Percentiles rank a stretch among this genome's conserved stretches.
phyloP scores from a whole-genome alignment of 2,113 vertebrate species.

The Peromyscus maniculatus region DNA sequence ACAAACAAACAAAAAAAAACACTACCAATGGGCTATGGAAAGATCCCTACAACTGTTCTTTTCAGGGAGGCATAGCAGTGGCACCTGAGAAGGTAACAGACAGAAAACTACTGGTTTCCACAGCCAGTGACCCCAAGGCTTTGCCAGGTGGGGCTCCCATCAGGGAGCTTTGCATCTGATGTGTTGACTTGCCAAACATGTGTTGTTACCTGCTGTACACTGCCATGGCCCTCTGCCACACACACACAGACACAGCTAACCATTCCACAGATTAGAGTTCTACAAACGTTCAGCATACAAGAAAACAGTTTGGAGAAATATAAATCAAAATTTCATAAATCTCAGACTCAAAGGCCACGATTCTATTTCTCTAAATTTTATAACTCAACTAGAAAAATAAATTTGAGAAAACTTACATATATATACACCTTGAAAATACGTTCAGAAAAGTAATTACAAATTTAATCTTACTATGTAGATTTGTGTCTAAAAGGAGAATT shows the following conservation, averaged over 20 bases:
- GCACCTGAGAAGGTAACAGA: too few relatives aligned
- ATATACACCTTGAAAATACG: constrained; percentile 24
- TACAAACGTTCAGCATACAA: background rate
- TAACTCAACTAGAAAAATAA: constrained; percentile 51
- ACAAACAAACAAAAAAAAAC: too few relatives aligned
- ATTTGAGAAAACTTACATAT: constrained; percentile 20
- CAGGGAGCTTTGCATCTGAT: too few relatives aligned
- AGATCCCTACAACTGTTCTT: too few relatives aligned
- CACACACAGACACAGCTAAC: fast-evolving
- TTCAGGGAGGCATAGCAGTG: too few relatives aligned
- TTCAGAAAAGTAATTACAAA: constrained; percentile 62
- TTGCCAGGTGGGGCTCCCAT: too few relatives aligned
- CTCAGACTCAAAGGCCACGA: background rate
- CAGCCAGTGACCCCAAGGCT: too few relatives aligned
- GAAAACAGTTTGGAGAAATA: constrained; percentile 22
- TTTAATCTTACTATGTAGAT: background rate
- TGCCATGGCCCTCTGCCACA: too few relatives aligned
- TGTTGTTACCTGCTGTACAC: too few relatives aligned
- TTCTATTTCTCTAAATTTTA: constrained; percentile 59
- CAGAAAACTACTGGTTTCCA: too few relatives aligned
- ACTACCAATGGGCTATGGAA: too few relatives aligned
- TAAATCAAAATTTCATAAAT: constrained; percentile 21
- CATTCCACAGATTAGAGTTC: background rate
- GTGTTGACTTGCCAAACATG: too few relatives aligned
- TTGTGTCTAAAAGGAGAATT: constrained; percentile 35